Conservation (phyloP, 1,140 invertebrate species). For the Drosophila kurseongensis region DNA sequence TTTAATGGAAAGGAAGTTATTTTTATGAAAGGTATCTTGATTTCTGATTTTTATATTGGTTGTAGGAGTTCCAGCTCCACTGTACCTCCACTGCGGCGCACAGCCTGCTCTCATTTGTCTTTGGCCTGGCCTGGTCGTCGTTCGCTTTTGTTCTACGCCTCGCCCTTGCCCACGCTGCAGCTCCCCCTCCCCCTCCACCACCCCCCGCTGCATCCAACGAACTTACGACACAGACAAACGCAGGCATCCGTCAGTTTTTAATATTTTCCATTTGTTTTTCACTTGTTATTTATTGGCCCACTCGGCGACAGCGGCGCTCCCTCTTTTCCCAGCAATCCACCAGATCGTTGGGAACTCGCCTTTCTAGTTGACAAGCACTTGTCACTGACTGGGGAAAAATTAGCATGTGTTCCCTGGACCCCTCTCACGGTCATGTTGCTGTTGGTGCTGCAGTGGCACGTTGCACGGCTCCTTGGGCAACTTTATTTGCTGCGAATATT, state of each 20-base stretch:
- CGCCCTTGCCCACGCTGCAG: conserved; percentile 11
- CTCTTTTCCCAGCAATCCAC: conserved; percentile 6
- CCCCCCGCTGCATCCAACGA: neutral
- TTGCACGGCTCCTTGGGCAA: conserved; percentile 45
- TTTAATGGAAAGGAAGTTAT: too few species aligned
- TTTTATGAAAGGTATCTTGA: too few species aligned
- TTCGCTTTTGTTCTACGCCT: conserved; percentile 45
- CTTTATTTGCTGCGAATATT: conserved; percentile 68
- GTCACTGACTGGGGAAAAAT: conserved; percentile 60
- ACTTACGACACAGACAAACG: conserved; percentile 41
- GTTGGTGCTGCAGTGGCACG: conserved; percentile 38
- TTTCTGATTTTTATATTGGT: neutral
- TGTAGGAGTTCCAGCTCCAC: conserved; percentile 13
- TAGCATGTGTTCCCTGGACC: conserved; percentile 24
- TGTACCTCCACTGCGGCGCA: conserved; percentile 25
- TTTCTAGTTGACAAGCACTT: conserved; percentile 64
- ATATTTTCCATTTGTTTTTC: conserved; percentile 76
- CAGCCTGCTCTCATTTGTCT: conserved; percentile 65
- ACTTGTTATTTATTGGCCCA: conserved; percentile 67
- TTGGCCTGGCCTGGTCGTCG: conserved; percentile 20
- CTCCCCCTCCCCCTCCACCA: neutral
- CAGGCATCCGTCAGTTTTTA: conserved; percentile 74
- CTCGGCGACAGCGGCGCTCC: conserved; percentile 23
- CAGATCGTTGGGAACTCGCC: conserved; percentile 21
- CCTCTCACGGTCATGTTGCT: conserved; percentile 25